Evolutionary conservation across 1,140 invertebrate species (phyloP), one percentile per base, ranked within the genome.

Genomic region (Danaus plexippus): DNA sequence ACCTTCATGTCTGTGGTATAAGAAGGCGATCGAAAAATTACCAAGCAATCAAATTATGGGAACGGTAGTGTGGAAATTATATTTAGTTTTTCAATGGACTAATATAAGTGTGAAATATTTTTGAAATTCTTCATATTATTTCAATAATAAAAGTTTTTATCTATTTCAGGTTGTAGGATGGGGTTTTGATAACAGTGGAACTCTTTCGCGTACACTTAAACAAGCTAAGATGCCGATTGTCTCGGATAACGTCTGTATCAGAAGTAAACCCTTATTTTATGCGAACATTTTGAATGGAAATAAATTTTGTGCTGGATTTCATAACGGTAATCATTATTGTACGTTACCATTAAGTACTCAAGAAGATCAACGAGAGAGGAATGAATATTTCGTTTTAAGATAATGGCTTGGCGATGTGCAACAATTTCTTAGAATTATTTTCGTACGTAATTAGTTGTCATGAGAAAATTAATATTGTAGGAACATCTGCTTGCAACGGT

Each of bases 1-100:
- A 61, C 80, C 83, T 9, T 75, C 78, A 1, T 86, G 83, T 50
- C 32, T 86, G n/a, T 84, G 80, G 83, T 52, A 69, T 22, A 32
- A 44, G 0, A 44, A 57, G 1, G 63, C 60, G 8, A 41, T 47
- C 9, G 64, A 75, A 1, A 75, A 69, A 55, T 11, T 74, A 11
- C 60, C 69, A 6, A 54, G 45, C 12, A 51, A 55, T 4, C 41
- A 60, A 9, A 52, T 75, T 32, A 54, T 48, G 43, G 80, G 77
- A 46, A 76, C 71, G 12, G 80, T 79, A 66, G 64, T 67, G 67
- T 65, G 13, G 13, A 44, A 3, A 42, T 32, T 2, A 44, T 15
- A 15, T 41, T 50, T 8, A 57, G 59, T 44, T 42, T 43, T 0
- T 44, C 10, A 9, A 22, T 22, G 9, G 32, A 12, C 15, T 11